These are phyloP conservation scores for Propithecus deckenii DNA, from an alignment of 2,797 vertebrate species.

Conservation along the genomic window DNA sequence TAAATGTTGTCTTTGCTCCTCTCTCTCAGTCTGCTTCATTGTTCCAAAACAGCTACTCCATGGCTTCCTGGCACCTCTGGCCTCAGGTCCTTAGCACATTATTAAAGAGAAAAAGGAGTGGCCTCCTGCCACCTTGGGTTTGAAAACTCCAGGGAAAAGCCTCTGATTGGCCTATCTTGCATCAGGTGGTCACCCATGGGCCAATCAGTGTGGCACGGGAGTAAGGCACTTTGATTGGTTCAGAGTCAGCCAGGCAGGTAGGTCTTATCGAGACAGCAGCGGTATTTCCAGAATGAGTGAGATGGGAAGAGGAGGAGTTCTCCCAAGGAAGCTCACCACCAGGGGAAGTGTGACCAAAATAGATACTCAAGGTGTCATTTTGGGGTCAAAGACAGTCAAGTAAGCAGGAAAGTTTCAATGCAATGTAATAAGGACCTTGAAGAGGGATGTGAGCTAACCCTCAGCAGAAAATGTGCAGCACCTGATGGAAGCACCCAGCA, in stretches of 20 bases:
- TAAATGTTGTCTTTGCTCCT: background rate
- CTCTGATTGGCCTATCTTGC: background rate
- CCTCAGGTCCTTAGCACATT: background rate
- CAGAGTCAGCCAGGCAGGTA: background rate
- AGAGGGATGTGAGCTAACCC: background rate
- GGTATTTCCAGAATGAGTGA: background rate
- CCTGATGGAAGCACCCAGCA: background rate
- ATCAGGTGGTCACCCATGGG: background rate
- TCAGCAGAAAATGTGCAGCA: background rate
- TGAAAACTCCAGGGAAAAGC: background rate
- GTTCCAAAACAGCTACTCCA: background rate
- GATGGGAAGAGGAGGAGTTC: background rate
- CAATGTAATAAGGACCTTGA: background rate
- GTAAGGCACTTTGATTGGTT: background rate
- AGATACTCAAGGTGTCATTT: background rate
- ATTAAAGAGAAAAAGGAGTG: background rate
- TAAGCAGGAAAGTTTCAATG: background rate
- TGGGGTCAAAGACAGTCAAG: background rate
- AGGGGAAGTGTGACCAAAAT: background rate
- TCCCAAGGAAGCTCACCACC: background rate
- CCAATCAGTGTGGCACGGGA: background rate
- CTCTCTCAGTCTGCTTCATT: background rate
- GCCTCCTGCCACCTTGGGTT: background rate
- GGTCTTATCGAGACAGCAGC: background rate
- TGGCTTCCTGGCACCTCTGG: background rate